Evolutionary conservation across 1,140 invertebrate species (phyloP).

Genomic region (Drosophila tropicalis): DNA sequence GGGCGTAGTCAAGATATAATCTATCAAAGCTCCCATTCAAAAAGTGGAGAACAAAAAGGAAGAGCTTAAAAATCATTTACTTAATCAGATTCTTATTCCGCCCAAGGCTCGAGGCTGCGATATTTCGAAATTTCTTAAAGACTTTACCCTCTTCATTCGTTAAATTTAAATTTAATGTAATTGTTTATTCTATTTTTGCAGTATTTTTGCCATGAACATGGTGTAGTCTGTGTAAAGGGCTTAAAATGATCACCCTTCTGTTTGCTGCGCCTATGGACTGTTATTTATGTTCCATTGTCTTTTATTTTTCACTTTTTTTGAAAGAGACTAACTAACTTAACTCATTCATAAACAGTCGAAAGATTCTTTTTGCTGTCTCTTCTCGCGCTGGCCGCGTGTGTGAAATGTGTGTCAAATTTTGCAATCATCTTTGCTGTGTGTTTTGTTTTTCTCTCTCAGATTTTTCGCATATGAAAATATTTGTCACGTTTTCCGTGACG

Average conservation of each 20-base stretch:
- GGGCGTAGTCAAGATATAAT: constrained; percentile 8
- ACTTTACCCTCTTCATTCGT: no score
- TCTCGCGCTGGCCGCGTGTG: constrained; percentile 45
- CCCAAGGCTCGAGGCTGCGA: not conserved
- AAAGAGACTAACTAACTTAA: constrained; percentile 18
- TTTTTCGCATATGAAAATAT: constrained; percentile 76
- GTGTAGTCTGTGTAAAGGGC: not conserved
- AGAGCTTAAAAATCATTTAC: not conserved
- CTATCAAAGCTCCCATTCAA: not conserved
- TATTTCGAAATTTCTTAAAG: not conserved
- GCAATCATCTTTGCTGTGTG: constrained; percentile 62
- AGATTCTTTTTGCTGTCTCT: constrained; percentile 51
- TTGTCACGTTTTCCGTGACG: constrained; percentile 81
- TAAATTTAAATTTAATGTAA: no score
- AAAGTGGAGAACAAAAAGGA: not conserved
- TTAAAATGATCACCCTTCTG: not conserved
- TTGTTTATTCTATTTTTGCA: no score
- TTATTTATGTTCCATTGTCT: constrained; percentile 76
- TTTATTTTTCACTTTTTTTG: not conserved
- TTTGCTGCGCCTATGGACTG: constrained; percentile 1
- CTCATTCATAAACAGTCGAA: constrained; percentile 68
- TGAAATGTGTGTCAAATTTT: constrained; percentile 80
- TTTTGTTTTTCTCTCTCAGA: constrained; percentile 34
- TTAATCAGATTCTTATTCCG: constrained; percentile 1
- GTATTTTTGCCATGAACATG: no score